Percentiles rank a stretch among this genome's conserved stretches.
Evolutionary conservation across 2,797 vertebrate genomes (phyloP).

Genomic region (Tolypeutes matacus): DNA sequence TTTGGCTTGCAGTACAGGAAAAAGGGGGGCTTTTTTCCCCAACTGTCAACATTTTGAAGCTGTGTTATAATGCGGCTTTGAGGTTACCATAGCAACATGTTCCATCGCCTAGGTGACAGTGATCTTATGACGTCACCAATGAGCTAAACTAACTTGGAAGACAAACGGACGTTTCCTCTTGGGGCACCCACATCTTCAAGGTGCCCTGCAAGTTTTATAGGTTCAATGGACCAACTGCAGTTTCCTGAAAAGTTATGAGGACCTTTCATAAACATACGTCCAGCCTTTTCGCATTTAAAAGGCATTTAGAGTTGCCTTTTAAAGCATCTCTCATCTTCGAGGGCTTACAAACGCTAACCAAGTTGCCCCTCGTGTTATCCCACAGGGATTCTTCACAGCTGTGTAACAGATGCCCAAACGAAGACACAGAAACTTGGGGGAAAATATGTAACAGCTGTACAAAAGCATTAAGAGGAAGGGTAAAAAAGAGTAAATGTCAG

Average conservation of each 20-base stretch:
- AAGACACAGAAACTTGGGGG: background rate
- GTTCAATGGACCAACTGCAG: accelerated
- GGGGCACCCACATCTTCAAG: background rate
- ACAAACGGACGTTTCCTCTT: slow-evolving; percentile 72
- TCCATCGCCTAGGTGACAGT: slow-evolving; percentile 89
- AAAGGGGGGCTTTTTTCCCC: slow-evolving; percentile 70
- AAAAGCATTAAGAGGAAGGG: accelerated
- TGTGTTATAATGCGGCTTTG: slow-evolving; percentile 85
- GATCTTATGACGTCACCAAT: slow-evolving; percentile 85
- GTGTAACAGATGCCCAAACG: background rate
- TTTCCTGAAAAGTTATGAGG: accelerated
- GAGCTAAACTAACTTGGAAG: slow-evolving; percentile 83
- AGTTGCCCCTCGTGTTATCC: accelerated
- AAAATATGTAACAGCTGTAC: accelerated
- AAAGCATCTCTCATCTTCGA: background rate
- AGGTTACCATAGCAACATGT: slow-evolving; percentile 88
- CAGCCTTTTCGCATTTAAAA: too few relatives aligned
- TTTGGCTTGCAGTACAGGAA: slow-evolving; percentile 35
- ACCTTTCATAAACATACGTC: background rate
- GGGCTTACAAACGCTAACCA: too few relatives aligned
- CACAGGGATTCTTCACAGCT: background rate
- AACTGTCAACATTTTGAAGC: slow-evolving; percentile 85
- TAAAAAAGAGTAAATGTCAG: accelerated
- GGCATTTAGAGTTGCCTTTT: background rate
- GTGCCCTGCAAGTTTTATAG: background rate